These are phyloP conservation scores for Megalurothrips usitatus DNA, from an alignment of 2,888 invertebrate genomes.

Conservation along the genomic window DNA sequence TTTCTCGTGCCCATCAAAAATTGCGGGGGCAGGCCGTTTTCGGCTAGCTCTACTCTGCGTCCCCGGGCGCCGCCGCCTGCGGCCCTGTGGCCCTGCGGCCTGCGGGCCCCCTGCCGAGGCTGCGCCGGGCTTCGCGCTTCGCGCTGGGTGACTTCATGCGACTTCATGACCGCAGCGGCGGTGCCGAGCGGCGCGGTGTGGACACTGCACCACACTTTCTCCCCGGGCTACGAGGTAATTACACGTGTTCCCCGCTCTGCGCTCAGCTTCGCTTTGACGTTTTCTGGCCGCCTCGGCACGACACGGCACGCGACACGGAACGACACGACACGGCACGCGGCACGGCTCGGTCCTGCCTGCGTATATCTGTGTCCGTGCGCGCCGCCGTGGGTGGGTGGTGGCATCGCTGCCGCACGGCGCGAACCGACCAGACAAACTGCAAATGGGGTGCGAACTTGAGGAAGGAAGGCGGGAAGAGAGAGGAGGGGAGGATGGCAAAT, in stretches of 20 bases:
- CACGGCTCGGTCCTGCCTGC: not conserved
- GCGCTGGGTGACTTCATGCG: constrained; percentile 20
- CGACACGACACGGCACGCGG: not conserved
- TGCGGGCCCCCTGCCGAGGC: not conserved
- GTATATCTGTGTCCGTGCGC: too few species aligned
- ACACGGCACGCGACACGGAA: not conserved
- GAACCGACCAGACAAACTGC: too few species aligned
- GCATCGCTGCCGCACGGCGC: too few species aligned
- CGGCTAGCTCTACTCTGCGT: too few species aligned
- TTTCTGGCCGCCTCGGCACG: not conserved
- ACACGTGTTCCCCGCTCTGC: constrained; percentile 4
- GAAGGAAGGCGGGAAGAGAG: not conserved
- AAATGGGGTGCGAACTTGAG: not conserved
- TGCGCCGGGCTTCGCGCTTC: not conserved
- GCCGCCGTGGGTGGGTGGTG: too few species aligned
- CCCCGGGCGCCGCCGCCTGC: too few species aligned
- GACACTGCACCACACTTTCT: constrained; percentile 1
- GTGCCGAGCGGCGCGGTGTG: not conserved
- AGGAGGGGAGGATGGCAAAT: not conserved
- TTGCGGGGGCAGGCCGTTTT: too few species aligned
- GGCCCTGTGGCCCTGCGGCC: too few species aligned
- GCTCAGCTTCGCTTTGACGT: not conserved
- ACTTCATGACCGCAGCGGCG: not conserved
- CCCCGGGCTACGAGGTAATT: constrained; percentile 8
- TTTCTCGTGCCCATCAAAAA: too few species aligned